Conservation (phyloP, 2,888 invertebrate species). For the Lomographa bimaculata region DNA sequence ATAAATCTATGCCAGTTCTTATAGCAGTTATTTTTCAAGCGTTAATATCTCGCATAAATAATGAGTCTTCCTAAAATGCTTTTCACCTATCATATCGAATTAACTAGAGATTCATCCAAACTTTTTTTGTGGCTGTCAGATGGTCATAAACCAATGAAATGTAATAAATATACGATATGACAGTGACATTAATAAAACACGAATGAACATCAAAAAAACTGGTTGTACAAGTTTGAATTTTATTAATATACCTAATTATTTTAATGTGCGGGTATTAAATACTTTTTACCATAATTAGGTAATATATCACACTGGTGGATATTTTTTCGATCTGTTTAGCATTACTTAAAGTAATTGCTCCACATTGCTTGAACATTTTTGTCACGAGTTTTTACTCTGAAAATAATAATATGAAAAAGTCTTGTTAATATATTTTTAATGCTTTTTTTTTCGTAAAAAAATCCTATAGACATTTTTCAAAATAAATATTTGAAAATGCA, state of each 20-base stretch:
- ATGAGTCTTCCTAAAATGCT: too few species aligned
- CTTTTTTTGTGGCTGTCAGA: constrained; percentile 8
- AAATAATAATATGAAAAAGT: too few species aligned
- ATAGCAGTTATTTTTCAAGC: too few species aligned
- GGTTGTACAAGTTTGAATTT: constrained; percentile 10
- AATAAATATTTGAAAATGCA: too few species aligned
- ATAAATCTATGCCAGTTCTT: too few species aligned
- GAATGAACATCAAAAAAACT: constrained; percentile 15
- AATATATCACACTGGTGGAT: constrained; percentile 8
- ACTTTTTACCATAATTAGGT: constrained; percentile 15
- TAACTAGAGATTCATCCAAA: constrained; percentile 8
- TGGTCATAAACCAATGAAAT: constrained; percentile 17
- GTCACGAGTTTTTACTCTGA: too few species aligned
- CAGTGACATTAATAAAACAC: constrained; percentile 26
- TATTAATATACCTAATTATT: constrained; percentile 25
- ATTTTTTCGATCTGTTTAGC: constrained; percentile 2
- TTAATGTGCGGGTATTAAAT: constrained; percentile 15
- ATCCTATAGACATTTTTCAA: too few species aligned
- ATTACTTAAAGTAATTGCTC: not conserved
- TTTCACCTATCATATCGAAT: constrained; percentile 4
- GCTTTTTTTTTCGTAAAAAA: too few species aligned
- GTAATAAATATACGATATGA: constrained; percentile 23
- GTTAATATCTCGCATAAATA: too few species aligned
- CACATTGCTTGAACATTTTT: too few species aligned
- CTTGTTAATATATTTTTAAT: too few species aligned